Evolutionary conservation across 1,140 invertebrate genomes (phyloP), one percentile per base, ranked within the genome.

Genomic region (Tetragonula clypearis): DNA sequence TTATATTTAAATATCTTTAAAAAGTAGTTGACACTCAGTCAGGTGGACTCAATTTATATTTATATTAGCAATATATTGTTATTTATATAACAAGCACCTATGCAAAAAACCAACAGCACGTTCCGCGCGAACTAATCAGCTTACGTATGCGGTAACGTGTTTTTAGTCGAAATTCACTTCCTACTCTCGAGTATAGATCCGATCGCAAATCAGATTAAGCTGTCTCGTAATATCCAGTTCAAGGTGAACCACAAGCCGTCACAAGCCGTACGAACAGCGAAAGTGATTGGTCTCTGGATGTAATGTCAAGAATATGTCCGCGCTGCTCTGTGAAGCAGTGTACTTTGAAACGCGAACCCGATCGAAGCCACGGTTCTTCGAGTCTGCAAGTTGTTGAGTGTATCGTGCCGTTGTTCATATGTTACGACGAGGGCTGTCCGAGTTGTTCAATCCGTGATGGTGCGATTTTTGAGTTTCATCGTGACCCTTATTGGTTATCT

Each of bases 211-310:
- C 87, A 77, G 23, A 53, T 35, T 75, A 65, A 68, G 79, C 69
- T 73, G 80, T 88, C 79, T 86, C 84, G 77, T 74, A 87, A 56
- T 80, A 91, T 92, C 80, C 88, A 90, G 87, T 90, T 87, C 91
- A 91, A 93, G 92, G 93, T 91, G 68, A 93, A 81, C 88, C 74
- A 66, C 86, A 85, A 49, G 41, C 84, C 79, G 79, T 84, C 86
- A 35, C 35, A 82, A 90, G 88, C 85, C 91, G 88, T 89, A 91
- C 87, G 91, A 92, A 84, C 79, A 69, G 88, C 79, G 84, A 92
- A 92, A 91, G 86, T 86, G 74, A 41, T n/a, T 21, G 68, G 60
- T 75, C 77, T 23, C 19, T 30, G 30, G 85, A 76, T 79, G 68
- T 77, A 75, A 87, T 87, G 79, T 88, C 86, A 84, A 90, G 88